Evolutionary conservation across 2,888 invertebrate genomes (phyloP).

Genomic region (Tethea ocularis): DNA sequence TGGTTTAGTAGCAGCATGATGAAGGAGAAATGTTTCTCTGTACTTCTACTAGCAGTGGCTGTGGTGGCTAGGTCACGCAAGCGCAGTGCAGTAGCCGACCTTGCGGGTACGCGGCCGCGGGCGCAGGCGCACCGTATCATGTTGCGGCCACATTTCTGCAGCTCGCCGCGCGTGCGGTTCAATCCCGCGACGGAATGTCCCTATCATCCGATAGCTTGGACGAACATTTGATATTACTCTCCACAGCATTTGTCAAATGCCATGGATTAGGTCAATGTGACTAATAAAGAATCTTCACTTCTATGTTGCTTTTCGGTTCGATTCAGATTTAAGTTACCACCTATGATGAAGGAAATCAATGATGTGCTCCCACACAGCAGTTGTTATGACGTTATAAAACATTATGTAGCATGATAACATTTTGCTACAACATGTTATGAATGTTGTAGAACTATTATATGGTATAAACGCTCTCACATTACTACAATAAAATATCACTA

Average conservation of each 20-base stretch:
- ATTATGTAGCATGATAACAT: too few relatives aligned
- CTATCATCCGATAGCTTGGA: constrained; percentile 69
- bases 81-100: constrained; percentile 81
- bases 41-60: constrained; percentile 26
- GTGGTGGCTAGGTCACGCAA: constrained; percentile 47
- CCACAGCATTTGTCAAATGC: constrained; percentile 65
- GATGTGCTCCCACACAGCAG: too few relatives aligned
- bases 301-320: constrained; percentile 32
- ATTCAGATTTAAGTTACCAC: neutral
- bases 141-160: constrained; percentile 76
- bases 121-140: constrained; percentile 51
- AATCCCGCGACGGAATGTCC: constrained; percentile 74
- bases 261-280: constrained; percentile 60
- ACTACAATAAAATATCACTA: too few relatives aligned
- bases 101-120: constrained; percentile 49
- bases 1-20: neutral
- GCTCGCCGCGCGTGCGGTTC: constrained; percentile 76
- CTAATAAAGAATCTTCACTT: constrained; percentile 45
- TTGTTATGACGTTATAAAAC: too few relatives aligned
- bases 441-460: too few relatives aligned
- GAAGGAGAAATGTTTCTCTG: neutral
- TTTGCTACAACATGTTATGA: too few relatives aligned
- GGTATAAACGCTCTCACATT: too few relatives aligned
- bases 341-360: too few relatives aligned
- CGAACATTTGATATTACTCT: constrained; percentile 73